Conservation (phyloP, 1,140 invertebrate species). For the Ips nitidus region DNA sequence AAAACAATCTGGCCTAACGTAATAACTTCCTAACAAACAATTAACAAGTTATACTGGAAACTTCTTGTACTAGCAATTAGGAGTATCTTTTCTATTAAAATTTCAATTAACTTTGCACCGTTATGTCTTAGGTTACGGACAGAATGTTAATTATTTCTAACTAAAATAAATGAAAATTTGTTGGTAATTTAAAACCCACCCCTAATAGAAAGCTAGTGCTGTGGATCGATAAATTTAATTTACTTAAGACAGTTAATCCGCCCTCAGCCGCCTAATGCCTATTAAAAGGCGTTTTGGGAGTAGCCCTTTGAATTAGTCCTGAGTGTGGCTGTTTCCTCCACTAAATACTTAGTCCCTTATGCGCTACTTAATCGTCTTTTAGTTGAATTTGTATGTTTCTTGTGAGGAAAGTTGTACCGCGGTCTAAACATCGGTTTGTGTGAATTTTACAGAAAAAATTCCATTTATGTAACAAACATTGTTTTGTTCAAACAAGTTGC, state of each 20-base stretch:
- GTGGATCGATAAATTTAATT: conserved; percentile 46
- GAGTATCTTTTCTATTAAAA: conserved; percentile 19
- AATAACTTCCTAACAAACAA: conserved; percentile 4
- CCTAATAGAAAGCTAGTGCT: conserved; percentile 25
- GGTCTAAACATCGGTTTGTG: too few species aligned
- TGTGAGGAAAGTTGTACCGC: too few species aligned
- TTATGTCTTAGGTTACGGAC: conserved; percentile 17
- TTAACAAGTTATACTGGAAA: conserved; percentile 6
- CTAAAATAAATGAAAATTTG: conserved; percentile 30
- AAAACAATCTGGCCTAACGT: conserved; percentile 1
- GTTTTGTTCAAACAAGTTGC: too few species aligned
- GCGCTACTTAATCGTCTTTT: too few species aligned
- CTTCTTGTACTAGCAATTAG: conserved; percentile 10
- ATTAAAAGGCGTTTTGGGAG: conserved; percentile 46
- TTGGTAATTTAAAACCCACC: conserved; percentile 14
- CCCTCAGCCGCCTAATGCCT: conserved; percentile 42
- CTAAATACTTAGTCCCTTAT: too few species aligned
- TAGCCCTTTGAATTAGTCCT: conserved; percentile 38
- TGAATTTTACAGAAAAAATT: too few species aligned
- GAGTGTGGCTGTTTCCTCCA: too few species aligned
- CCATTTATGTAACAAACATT: too few species aligned
- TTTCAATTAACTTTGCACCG: conserved; percentile 24
- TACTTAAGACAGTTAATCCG: conserved; percentile 35
- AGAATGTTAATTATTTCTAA: conserved; percentile 25
- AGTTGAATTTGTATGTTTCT: too few species aligned